Conservation (phyloP, 92 coral and sea anemone genomes). For the Nematostella vectensis region DNA sequence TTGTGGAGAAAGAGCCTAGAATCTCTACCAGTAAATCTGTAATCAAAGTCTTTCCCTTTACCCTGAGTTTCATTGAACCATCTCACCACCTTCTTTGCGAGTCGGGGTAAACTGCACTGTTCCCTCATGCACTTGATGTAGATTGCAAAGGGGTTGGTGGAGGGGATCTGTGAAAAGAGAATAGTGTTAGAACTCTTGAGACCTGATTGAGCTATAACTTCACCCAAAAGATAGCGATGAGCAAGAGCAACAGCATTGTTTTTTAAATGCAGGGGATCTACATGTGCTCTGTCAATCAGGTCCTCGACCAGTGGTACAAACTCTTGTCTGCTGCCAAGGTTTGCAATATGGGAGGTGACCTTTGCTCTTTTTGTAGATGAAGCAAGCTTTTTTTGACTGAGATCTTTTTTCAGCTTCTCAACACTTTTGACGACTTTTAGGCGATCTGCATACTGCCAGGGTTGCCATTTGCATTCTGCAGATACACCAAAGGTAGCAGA, state of each 20-base stretch:
- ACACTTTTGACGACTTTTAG: conserved; percentile 28
- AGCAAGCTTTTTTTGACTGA: conserved; percentile 8
- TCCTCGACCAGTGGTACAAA: conserved; percentile 29
- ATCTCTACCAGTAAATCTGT: no score
- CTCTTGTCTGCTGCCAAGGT: conserved; percentile 38
- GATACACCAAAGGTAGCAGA: conserved; percentile 33
- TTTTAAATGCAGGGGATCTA: conserved; percentile 49
- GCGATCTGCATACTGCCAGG: conserved; percentile 33
- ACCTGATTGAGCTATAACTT: conserved; percentile 8
- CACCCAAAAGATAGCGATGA: conserved; percentile 13
- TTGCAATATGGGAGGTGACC: conserved; percentile 30
- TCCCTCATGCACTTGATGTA: no score
- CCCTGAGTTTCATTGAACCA: no score
- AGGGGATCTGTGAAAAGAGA: no score
- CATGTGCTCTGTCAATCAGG: conserved; percentile 41
- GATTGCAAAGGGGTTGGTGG: no score
- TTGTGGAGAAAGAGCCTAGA: no score
- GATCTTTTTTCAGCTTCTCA: conserved; percentile 9
- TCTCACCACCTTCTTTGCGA: no score
- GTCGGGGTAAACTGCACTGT: no score
- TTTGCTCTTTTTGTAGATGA: conserved; percentile 18
- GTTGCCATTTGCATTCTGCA: conserved; percentile 25
- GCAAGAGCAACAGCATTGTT: conserved; percentile 50
- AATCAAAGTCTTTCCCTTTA: no score
- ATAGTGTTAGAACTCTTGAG: no score